Base-by-base conservation (phyloP, 2,113 vertebrate species). In the Calidris pygmaea region DNA sequence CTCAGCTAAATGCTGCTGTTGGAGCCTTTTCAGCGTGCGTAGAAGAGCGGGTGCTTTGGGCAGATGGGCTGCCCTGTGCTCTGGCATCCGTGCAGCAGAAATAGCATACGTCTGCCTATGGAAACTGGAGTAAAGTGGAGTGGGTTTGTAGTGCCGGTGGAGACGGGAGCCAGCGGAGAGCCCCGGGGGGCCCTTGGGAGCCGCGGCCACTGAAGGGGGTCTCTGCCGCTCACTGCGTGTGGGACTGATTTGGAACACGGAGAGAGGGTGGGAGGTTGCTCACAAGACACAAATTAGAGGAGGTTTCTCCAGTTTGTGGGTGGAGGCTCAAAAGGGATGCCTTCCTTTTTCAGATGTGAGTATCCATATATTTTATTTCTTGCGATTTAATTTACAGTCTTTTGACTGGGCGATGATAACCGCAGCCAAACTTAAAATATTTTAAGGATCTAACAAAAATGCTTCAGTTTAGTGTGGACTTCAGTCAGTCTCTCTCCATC, bases 1-100 rank as follows among this genome's bases (percentile, higher is more conserved):
- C 88, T 97, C 93, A 43, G 1, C 90, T 91, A 66, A 93, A 89
- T 89, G 94, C 95, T 97, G 91, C 94, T 79, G 83, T 91, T 96
- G 2, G 37, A 89, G 90, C 78, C 59, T 77, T 68, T 76, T 85
- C 24, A n/a, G 89, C 16, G 5, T 85, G 92, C 65, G 29, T 86
- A 87, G 87, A 72, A 89, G 90, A 95, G 76, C 16, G 87, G 95
- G 92, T 95, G 59, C 95, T 91, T 12, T 4, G 60, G 92, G 96
- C 91, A 88, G 91, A 95, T 84, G 95, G 80, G 89, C 84, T 93
- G 93, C 91, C 96, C 91, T 91, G 92, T 94, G 77, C 91, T 35
- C 80, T 92, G 94, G 96, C 92, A 92, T 85, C 89, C 9, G 2
- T 87, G 87, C 78, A 71, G 89, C 95, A 96, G 95, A 89, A 96